Conservation (phyloP, 2,113 vertebrate genomes). For the Pungitius pungitius region DNA sequence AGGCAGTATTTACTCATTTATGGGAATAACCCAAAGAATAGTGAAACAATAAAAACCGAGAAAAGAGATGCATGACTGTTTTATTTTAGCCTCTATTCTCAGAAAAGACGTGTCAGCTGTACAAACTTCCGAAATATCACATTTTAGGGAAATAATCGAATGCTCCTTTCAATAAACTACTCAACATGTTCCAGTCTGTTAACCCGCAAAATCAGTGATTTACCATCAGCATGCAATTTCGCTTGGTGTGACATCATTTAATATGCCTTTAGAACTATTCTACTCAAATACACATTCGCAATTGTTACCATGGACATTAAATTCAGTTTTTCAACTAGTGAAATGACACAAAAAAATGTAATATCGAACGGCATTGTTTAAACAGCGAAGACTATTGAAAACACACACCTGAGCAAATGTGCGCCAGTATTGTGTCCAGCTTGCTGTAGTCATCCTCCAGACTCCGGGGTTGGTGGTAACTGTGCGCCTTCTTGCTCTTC, state of each 20-base stretch:
- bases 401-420: conserved; percentile 88
- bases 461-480: conserved; percentile 91
- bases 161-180: background rate
- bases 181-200: background rate
- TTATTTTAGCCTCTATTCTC: background rate
- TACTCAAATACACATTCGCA: background rate
- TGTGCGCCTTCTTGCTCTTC: conserved; percentile 98
- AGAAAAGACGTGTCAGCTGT: background rate
- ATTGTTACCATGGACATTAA: background rate
- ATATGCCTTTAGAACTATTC: background rate
- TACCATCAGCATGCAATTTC: background rate
- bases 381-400: too few species aligned
- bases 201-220: background rate
- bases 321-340: background rate
- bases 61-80: background rate
- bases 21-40: background rate
- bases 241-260: background rate
- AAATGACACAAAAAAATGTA: background rate
- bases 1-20: background rate
- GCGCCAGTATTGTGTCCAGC: conserved; percentile 81
- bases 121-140: background rate
- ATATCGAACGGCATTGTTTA: background rate
- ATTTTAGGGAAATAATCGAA: background rate
- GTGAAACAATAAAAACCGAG: too few species aligned
- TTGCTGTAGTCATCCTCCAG: conserved; percentile 85